A percentile compares a stretch with the other conserved stretches of the same genome.
phyloP scores from a whole-genome alignment of 2,888 invertebrate genomes.

The Hirtodrosophila duncani region DNA sequence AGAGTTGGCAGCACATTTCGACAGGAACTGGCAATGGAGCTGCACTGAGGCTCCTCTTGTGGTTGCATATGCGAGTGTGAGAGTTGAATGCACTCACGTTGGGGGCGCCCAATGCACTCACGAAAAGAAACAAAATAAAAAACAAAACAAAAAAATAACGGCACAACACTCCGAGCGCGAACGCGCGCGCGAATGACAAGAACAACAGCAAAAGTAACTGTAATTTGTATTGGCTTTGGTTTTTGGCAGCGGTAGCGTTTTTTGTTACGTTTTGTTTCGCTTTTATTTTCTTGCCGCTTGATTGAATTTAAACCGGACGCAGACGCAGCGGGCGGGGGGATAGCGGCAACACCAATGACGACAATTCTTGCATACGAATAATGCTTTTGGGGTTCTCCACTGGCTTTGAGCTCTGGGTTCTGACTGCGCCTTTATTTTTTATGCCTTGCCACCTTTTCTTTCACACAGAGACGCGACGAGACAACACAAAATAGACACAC shows the following conservation, averaged over 20 bases:
- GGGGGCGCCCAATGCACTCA: slow-evolving; percentile 8
- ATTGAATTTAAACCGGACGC: slow-evolving; percentile 70
- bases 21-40: slow-evolving; percentile 20
- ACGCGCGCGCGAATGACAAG: slow-evolving; percentile 2
- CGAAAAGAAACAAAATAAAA: slow-evolving; percentile 18
- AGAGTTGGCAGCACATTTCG: slow-evolving; percentile 31
- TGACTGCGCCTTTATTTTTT: slow-evolving; percentile 50
- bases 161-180: no score
- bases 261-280: slow-evolving; percentile 15
- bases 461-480: slow-evolving; percentile 21
- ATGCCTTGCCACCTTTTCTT: slow-evolving; percentile 53
- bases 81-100: slow-evolving; percentile 46
- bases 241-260: slow-evolving; percentile 3
- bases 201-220: slow-evolving; percentile 24
- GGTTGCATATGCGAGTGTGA: slow-evolving; percentile 54
- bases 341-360: slow-evolving; percentile 33
- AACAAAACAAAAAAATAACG: slow-evolving; percentile 20
- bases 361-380: slow-evolving; percentile 62
- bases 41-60: slow-evolving; percentile 45
- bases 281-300: slow-evolving; percentile 57
- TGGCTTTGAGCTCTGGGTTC: slow-evolving; percentile 31
- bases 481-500: slow-evolving; percentile 3
- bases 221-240: slow-evolving; percentile 32
- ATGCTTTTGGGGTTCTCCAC: slow-evolving; percentile 13
- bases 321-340: slow-evolving; percentile 22